These are phyloP conservation scores for Corapipo altera DNA, from an alignment of 2,113 vertebrate species.

Conservation along the genomic window DNA sequence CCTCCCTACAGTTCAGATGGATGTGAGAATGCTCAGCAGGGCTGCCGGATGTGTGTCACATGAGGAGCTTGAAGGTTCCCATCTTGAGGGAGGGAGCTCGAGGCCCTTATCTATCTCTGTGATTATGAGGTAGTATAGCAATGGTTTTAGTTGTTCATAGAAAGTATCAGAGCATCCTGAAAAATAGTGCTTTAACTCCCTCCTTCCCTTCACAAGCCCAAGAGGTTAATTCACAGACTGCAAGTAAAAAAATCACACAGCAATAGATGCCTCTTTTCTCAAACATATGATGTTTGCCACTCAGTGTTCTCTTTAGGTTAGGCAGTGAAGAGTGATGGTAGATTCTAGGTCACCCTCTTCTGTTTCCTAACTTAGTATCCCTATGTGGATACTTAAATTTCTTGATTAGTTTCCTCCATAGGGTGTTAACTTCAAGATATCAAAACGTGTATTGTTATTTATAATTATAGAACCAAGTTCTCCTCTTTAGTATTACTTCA, in stretches of 20 bases:
- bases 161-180: background rate
- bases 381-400: background rate
- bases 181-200: background rate
- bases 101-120: background rate
- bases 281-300: fast-evolving
- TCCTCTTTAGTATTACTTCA: background rate
- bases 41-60: background rate
- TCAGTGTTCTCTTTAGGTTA: background rate
- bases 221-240: background rate
- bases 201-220: background rate
- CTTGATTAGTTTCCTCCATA: background rate
- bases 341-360: background rate
- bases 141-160: background rate
- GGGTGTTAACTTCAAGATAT: background rate
- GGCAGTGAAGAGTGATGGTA: background rate
- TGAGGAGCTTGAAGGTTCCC: background rate
- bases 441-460: background rate
- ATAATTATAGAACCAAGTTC: background rate
- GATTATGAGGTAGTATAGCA: background rate
- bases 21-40: background rate
- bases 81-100: background rate
- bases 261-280: background rate
- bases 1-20: background rate
- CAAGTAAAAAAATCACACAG: background rate
- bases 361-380: background rate